Evolutionary conservation across 2,888 invertebrate species (phyloP), one percentile per base, ranked within the genome.

Genomic region (Lasioglossum marginatum): DNA sequence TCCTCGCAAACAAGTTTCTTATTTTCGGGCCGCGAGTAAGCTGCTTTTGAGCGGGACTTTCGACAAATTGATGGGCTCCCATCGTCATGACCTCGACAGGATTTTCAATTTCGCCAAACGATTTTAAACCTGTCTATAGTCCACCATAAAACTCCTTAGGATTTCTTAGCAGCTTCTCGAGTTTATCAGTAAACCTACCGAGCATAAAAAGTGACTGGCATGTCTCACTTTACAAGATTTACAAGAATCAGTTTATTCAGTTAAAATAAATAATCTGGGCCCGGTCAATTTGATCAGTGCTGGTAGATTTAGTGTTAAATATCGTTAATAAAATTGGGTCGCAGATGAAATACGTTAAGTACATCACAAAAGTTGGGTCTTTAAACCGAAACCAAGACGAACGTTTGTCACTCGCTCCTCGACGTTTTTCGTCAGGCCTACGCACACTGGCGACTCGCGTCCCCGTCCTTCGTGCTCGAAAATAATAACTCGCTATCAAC

Each of bases 401-500:
- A 66, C 48, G 57, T 31, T 57, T 16, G 40, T 45, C 43, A 23
- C 37, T 12, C 1, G 1, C 5, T n/a, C 0, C 5, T 0, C 70
- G 37, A 66, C 66, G 23, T 66, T 40, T n/a, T 14, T n/a, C 14
- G n/a, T n/a, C 70, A 40, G n/a, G 14, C 23, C 37, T 40, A 40
- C 37, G 37, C 70, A n/a, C 5, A 12, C 37, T 37, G n/a, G 40
- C 37, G n/a, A 12, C 37, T 37, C 40, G 40, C 37, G n/a, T 12
- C n/a, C 27, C 57, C 77, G 78, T 60, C 48, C 37, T 45, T 77
- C 87, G 73, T 57, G 40, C 68, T 70, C 71, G 82, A 66, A 68
- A 79, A 89, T 89, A 89, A 88, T 88, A 89, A 88, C 76, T 82
- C 88, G 86, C 83, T 70, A 81, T 88, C 79, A 80, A 82, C 19